Evolutionary conservation across 2,888 invertebrate species (phyloP).

Genomic region (Andrena hattorfiana): DNA sequence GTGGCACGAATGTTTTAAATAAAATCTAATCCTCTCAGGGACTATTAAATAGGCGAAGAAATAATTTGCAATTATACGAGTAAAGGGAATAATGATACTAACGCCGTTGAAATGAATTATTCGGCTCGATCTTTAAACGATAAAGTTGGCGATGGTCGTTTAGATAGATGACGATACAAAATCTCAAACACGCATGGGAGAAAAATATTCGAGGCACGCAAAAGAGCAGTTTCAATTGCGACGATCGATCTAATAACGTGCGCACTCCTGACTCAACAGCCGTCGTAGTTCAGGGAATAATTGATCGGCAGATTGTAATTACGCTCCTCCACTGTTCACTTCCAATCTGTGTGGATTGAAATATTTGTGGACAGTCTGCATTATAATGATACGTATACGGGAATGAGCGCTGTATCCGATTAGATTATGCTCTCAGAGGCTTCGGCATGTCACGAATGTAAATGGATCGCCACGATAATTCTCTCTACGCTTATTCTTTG

Average conservation of each 20-base stretch:
- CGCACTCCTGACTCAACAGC: constrained; percentile 8
- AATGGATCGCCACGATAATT: neutral
- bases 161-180: neutral
- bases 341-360: constrained; percentile 19
- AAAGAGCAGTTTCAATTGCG: neutral
- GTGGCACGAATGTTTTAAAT: too few species aligned
- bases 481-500: neutral
- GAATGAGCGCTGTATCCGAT: neutral
- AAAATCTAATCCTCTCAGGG: too few species aligned
- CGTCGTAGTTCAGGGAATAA: constrained; percentile 16
- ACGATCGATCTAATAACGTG: constrained; percentile 15
- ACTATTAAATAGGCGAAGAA: too few species aligned
- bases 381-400: neutral
- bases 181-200: neutral
- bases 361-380: neutral
- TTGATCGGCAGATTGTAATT: constrained; percentile 28
- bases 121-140: too few species aligned
- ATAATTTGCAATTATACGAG: too few species aligned
- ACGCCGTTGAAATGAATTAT: too few species aligned
- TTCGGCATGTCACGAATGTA: neutral
- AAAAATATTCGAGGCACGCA: constrained; percentile 10
- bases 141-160: neutral
- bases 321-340: constrained; percentile 16
- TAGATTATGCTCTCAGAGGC: neutral
- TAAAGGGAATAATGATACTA: too few species aligned